These are phyloP conservation scores for Cichladusa arquata DNA, from an alignment of 2,113 vertebrate species.

Conservation along the genomic window DNA sequence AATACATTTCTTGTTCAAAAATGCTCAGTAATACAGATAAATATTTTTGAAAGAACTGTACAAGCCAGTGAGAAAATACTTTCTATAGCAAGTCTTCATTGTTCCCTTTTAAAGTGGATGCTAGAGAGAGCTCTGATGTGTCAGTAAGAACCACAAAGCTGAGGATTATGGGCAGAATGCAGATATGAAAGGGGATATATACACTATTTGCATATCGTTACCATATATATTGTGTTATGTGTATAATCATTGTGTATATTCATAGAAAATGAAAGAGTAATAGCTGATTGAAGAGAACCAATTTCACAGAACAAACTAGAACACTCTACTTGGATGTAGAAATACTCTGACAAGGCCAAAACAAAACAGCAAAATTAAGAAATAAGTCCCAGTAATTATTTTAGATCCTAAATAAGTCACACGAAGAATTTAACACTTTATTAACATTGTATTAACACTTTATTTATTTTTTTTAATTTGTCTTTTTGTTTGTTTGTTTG, in stretches of 20 bases:
- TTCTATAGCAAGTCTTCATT: background rate
- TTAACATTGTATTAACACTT: too few relatives aligned
- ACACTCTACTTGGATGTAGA: background rate
- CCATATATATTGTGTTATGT: background rate
- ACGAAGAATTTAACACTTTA: background rate
- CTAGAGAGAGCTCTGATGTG: background rate
- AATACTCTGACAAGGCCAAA: background rate
- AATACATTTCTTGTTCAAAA: background rate
- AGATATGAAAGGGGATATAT: background rate
- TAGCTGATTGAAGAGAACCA: background rate
- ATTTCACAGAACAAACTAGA: background rate
- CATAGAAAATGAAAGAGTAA: background rate
- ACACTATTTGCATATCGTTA: background rate
- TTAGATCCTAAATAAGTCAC: background rate
- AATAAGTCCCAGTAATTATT: background rate
- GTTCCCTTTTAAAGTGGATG: background rate
- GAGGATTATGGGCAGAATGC: background rate
- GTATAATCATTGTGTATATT: background rate
- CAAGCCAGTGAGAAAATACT: background rate
- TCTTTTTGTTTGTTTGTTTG: too few relatives aligned
- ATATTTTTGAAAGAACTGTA: background rate
- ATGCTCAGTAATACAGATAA: background rate
- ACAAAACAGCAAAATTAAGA: background rate
- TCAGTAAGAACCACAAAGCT: background rate
- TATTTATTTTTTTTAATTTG: background rate